phyloP scores from a whole-genome alignment of 2,797 vertebrate genomes.

The Nannoperca obscura region DNA sequence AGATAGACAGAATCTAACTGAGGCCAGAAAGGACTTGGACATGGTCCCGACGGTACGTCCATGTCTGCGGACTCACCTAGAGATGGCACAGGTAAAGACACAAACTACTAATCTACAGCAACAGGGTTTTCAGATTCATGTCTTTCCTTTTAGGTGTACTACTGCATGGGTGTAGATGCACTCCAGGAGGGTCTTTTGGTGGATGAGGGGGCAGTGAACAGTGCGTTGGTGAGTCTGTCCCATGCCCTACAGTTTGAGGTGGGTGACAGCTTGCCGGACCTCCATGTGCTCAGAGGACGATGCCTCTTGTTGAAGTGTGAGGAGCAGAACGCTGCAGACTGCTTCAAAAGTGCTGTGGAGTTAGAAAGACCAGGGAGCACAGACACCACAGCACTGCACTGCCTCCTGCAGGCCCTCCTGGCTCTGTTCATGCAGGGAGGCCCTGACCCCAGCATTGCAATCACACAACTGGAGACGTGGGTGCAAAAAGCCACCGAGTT shows the following conservation, averaged over 20 bases:
- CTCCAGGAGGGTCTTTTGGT: constrained; percentile 86
- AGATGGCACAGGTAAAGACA: constrained; percentile 88
- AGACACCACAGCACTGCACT: constrained; percentile 85
- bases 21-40: constrained; percentile 88
- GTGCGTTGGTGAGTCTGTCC: constrained; percentile 88
- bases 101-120: neutral
- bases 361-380: constrained; percentile 80
- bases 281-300: constrained; percentile 88
- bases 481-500: constrained; percentile 87
- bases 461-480: constrained; percentile 88
- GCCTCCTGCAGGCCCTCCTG: constrained; percentile 89
- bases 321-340: constrained; percentile 85
- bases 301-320: constrained; percentile 90
- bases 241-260: constrained; percentile 86
- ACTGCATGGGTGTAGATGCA: constrained; percentile 92
- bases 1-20: constrained; percentile 85
- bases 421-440: constrained; percentile 84
- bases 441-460: constrained; percentile 73
- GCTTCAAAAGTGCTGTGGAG: constrained; percentile 85
- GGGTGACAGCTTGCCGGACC: constrained; percentile 81
- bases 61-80: constrained; percentile 88
- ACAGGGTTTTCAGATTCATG: neutral
- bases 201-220: constrained; percentile 89
- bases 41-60: constrained; percentile 86
- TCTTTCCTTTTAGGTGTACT: constrained; percentile 79